phyloP scores from a whole-genome alignment of 1,140 invertebrate species.

The Mamestra configurata region DNA sequence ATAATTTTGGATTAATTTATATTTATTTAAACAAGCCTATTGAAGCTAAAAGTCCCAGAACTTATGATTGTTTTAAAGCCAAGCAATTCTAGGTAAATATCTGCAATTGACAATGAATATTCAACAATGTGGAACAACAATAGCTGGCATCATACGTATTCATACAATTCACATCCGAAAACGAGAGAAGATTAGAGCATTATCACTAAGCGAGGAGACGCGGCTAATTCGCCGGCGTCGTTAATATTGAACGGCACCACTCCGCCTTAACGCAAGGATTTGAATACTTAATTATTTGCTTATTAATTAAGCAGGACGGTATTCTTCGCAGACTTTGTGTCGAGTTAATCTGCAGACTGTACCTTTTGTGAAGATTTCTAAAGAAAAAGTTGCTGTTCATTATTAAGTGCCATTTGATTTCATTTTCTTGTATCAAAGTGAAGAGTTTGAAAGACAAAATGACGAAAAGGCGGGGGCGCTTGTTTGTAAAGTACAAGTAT shows the following conservation, averaged over 20 bases:
- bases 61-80: background rate
- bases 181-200: slow-evolving; percentile 24
- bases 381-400: slow-evolving; percentile 40
- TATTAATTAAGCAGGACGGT: slow-evolving; percentile 40
- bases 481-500: background rate
- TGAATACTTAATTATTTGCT: slow-evolving; percentile 53
- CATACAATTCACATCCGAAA: slow-evolving; percentile 9
- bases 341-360: slow-evolving; percentile 40
- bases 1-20: background rate
- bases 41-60: background rate
- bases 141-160: slow-evolving; percentile 1
- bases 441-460: slow-evolving; percentile 1
- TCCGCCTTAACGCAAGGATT: slow-evolving; percentile 40
- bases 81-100: background rate
- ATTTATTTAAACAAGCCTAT: background rate
- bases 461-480: background rate
- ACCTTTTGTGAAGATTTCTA: slow-evolving; percentile 22
- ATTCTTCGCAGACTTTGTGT: slow-evolving; percentile 27
- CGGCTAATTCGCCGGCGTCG: slow-evolving; percentile 32
- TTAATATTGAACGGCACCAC: slow-evolving; percentile 42
- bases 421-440: slow-evolving; percentile 13
- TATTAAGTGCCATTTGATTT: slow-evolving; percentile 36
- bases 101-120: background rate
- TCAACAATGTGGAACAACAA: slow-evolving; percentile 21
- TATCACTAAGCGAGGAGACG: slow-evolving; percentile 4